A percentile compares a stretch with the other conserved stretches of the same genome.
Conservation (phyloP, 2,797 vertebrate genomes). For the Anguilla pacifica region DNA sequence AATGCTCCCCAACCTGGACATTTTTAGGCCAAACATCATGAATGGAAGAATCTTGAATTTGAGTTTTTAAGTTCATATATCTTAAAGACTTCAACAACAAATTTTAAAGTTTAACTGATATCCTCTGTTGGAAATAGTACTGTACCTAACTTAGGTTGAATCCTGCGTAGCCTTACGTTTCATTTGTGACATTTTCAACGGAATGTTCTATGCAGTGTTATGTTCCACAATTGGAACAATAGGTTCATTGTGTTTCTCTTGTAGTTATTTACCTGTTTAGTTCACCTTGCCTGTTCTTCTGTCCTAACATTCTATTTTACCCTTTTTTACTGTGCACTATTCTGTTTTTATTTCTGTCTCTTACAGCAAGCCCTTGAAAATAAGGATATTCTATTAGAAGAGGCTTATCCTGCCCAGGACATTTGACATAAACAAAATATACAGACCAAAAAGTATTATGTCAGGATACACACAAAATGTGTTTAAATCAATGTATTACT, state of each 20-base stretch:
- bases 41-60: neutral
- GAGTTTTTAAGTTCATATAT: too few species aligned
- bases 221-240: neutral
- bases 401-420: too few species aligned
- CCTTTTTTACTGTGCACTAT: neutral
- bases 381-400: neutral
- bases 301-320: neutral
- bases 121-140: neutral
- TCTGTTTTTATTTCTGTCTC: neutral
- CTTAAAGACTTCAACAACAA: neutral
- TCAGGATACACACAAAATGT: neutral
- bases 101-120: neutral
- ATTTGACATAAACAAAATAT: neutral
- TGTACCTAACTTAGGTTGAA: neutral
- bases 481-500: constrained; percentile 8
- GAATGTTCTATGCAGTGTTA: neutral
- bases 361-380: neutral
- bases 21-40: neutral
- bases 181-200: neutral
- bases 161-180: neutral
- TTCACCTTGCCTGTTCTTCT: neutral
- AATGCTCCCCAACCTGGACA: neutral
- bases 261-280: neutral
- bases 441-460: neutral
- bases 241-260: neutral